Evolutionary conservation across 2,797 vertebrate species (phyloP).

Genomic region (Coccyzus lansbergi): DNA sequence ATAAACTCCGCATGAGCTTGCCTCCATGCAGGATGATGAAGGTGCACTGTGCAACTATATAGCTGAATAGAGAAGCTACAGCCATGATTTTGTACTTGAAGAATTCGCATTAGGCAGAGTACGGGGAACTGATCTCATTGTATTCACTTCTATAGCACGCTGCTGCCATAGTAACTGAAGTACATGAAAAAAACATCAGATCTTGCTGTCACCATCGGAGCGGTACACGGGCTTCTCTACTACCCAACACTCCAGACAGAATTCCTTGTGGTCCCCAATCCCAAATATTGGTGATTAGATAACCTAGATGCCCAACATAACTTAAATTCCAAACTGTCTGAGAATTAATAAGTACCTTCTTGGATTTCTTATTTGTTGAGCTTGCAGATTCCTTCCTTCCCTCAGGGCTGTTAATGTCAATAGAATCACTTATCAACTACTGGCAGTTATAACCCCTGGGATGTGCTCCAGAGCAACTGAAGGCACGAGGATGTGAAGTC

Average conservation of each 20-base stretch:
- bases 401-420: background rate
- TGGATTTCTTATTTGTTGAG: background rate
- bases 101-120: background rate
- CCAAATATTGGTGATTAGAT: background rate
- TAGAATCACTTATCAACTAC: background rate
- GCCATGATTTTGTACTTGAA: background rate
- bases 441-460: background rate
- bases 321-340: background rate
- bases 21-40: background rate
- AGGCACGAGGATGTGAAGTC: background rate
- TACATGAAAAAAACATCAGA: background rate
- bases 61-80: background rate
- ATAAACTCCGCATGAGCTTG: background rate
- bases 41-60: background rate
- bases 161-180: conserved; percentile 50
- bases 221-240: background rate
- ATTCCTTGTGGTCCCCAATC: background rate
- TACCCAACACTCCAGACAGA: background rate
- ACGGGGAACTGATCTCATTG: conserved; percentile 12
- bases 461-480: background rate
- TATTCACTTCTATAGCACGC: background rate
- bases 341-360: background rate
- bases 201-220: conserved; percentile 9
- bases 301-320: background rate
- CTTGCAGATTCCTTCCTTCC: background rate